A percentile compares a stretch with the other conserved stretches of the same genome.
Conservation (phyloP, 2,888 invertebrate genomes). For the Amaurobius ferox region DNA sequence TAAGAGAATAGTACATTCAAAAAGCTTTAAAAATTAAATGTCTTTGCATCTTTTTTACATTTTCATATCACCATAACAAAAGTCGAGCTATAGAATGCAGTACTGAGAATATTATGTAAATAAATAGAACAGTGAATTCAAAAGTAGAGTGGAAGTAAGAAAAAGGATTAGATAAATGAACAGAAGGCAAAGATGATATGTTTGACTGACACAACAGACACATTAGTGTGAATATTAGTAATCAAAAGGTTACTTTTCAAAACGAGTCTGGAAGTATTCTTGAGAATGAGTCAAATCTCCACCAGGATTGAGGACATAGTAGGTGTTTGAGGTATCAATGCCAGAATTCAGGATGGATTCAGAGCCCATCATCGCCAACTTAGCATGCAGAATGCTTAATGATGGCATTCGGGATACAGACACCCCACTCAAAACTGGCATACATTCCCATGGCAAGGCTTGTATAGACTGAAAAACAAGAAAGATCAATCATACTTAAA, state of each 20-base stretch:
- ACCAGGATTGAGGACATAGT: constrained; percentile 85
- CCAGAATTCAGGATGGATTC: constrained; percentile 43
- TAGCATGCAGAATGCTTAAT: constrained; percentile 76
- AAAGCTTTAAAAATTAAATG: no score
- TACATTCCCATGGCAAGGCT: constrained; percentile 87
- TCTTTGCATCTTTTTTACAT: no score
- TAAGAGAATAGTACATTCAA: no score
- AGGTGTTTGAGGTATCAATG: constrained; percentile 81
- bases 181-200: no score
- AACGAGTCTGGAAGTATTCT: constrained; percentile 79
- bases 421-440: constrained; percentile 83
- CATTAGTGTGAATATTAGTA: background rate
- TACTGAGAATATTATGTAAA: no score
- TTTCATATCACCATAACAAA: no score
- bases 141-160: no score
- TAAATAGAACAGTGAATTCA: no score
- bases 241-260: constrained; percentile 41
- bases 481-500: background rate
- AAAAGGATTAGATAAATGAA: no score
- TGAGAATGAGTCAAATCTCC: constrained; percentile 83
- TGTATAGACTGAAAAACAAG: constrained; percentile 82
- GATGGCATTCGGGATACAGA: constrained; percentile 87
- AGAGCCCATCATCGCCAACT: constrained; percentile 31
- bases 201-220: no score
- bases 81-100: no score